These are phyloP conservation scores for Parazoanthus atlanticus DNA, from an alignment of 92 coral and sea anemone genomes.

Conservation along the genomic window DNA sequence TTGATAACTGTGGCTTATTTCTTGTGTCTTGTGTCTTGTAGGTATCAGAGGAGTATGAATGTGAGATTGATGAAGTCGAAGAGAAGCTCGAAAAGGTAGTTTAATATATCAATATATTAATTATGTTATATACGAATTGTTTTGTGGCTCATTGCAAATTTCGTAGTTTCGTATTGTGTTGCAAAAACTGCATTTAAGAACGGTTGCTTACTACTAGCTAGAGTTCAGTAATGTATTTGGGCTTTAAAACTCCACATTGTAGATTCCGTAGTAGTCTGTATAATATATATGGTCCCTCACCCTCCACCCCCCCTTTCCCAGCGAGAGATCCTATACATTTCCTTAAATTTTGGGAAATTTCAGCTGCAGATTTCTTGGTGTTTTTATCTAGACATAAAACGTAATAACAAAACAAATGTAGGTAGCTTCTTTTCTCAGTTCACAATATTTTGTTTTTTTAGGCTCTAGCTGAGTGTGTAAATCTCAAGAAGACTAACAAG, in stretches of 20 bases:
- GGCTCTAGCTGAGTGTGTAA: slow-evolving; percentile 65
- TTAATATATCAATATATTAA: neutral
- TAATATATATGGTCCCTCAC: too few species aligned
- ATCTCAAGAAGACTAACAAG: slow-evolving; percentile 66
- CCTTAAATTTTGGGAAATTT: too few species aligned
- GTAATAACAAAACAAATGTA: neutral
- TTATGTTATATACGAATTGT: neutral
- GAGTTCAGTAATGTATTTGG: too few species aligned
- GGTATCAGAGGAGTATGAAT: slow-evolving; percentile 47
- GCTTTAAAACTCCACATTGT: too few species aligned
- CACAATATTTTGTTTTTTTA: neutral
- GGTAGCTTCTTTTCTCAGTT: neutral
- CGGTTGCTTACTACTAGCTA: too few species aligned
- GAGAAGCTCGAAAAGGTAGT: slow-evolving; percentile 39
- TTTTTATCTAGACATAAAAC: too few species aligned
- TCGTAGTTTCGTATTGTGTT: neutral
- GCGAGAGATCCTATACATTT: too few species aligned
- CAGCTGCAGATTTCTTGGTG: too few species aligned
- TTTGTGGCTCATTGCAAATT: neutral
- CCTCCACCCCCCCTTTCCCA: too few species aligned
- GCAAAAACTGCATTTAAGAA: too few species aligned
- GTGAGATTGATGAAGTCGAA: slow-evolving; percentile 40
- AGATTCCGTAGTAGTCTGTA: too few species aligned
- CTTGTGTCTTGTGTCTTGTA: neutral
- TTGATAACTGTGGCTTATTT: neutral